A percentile compares a stretch with the other conserved stretches of the same genome.
Evolutionary conservation across 2,113 vertebrate genomes (phyloP).

Genomic region (Odontophorus gujanensis): DNA sequence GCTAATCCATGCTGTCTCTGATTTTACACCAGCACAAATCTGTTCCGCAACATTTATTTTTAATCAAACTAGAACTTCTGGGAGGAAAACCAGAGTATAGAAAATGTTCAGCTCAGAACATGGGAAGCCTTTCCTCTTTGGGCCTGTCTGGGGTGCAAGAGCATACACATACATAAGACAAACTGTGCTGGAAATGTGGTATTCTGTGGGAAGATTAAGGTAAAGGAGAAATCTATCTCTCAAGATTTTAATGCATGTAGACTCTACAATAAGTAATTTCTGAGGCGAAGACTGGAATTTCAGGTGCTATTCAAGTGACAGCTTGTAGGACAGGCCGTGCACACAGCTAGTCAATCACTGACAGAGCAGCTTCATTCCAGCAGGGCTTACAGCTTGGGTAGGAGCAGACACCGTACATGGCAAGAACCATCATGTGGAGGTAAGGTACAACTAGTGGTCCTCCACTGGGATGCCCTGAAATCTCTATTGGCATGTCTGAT

Average conservation of each 20-base stretch:
- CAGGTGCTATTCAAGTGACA: neutral
- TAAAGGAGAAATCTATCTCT: neutral
- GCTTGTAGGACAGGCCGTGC: neutral
- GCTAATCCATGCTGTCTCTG: neutral
- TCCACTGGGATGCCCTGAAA: neutral
- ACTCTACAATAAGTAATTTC: neutral
- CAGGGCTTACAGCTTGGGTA: neutral
- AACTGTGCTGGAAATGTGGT: neutral
- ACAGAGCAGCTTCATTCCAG: rapidly evolving
- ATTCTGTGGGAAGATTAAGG: neutral
- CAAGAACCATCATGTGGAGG: neutral
- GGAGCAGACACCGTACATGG: neutral
- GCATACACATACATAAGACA: rapidly evolving
- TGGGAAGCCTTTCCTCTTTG: neutral
- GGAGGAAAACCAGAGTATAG: neutral
- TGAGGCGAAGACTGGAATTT: neutral
- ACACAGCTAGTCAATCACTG: neutral
- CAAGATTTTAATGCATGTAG: neutral
- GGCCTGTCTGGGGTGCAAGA: neutral
- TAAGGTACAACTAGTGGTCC: neutral
- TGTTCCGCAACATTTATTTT: neutral
- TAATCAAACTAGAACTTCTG: neutral
- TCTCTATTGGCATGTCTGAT: neutral
- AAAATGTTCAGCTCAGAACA: neutral
- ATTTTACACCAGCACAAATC: neutral